These are phyloP conservation scores for Syngnathus typhle DNA, from an alignment of 2,113 vertebrate species.

Conservation along the genomic window DNA sequence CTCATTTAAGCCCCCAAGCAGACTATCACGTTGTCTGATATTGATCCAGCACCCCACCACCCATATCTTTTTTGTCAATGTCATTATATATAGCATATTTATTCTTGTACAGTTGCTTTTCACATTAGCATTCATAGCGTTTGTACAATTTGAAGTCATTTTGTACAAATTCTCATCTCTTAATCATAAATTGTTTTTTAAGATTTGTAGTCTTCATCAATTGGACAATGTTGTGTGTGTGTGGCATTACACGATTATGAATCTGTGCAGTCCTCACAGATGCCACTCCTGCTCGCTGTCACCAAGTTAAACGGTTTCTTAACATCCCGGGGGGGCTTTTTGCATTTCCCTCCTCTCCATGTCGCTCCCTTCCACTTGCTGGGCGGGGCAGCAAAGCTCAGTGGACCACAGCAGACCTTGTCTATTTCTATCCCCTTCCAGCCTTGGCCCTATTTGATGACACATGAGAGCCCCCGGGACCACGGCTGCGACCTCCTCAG, in stretches of 20 bases:
- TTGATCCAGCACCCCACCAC: conserved; percentile 37
- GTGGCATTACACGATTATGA: conserved; percentile 4
- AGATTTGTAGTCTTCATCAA: not conserved
- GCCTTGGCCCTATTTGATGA: conserved; percentile 21
- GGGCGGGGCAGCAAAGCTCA: conserved; percentile 36
- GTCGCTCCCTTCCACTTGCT: conserved; percentile 34
- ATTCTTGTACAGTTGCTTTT: not conserved
- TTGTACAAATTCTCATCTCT: not conserved
- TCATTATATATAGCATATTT: not conserved
- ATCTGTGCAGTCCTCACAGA: conserved; percentile 6
- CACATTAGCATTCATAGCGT: not conserved
- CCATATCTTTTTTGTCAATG: not conserved
- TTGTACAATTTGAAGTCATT: not conserved
- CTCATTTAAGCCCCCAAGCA: conserved; percentile 51
- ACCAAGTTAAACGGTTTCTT: conserved; percentile 18
- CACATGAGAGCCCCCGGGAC: conserved; percentile 33
- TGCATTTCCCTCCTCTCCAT: conserved; percentile 13
- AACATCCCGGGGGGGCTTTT: conserved; percentile 16
- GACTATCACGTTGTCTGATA: conserved; percentile 52
- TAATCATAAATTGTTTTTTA: not conserved
- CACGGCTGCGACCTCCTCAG: conserved; percentile 44
- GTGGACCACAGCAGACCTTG: conserved; percentile 38
- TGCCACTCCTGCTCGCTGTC: conserved; percentile 13
- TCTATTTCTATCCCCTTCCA: conserved; percentile 47
- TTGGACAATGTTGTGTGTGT: not conserved